These are phyloP conservation scores for Ecliptopera silaceata DNA, from an alignment of 2,888 invertebrate species.

Conservation along the genomic window DNA sequence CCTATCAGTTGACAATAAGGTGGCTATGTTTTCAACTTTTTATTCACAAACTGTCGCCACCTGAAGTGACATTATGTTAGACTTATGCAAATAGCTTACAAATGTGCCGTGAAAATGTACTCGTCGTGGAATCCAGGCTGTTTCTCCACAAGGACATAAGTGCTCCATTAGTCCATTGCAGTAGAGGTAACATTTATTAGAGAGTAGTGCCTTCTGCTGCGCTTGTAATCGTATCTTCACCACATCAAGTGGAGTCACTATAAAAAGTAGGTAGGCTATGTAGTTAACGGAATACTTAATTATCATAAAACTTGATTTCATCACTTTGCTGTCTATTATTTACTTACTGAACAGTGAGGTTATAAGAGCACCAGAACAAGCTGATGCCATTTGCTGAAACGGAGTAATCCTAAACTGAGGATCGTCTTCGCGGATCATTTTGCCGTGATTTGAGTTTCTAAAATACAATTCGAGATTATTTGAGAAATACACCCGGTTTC, in stretches of 20 bases:
- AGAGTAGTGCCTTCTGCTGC: constrained; percentile 92
- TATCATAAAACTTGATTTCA: too few relatives aligned
- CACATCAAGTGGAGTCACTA: constrained; percentile 99
- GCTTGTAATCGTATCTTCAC: constrained; percentile 98
- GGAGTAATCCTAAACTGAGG: constrained; percentile 90
- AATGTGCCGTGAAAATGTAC: constrained; percentile 91
- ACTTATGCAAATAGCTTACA: constrained; percentile 70
- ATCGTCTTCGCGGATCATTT: constrained; percentile 85
- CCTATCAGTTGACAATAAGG: too few relatives aligned
- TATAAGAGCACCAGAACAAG: constrained; percentile 93
- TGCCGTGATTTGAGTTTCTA: constrained; percentile 24
- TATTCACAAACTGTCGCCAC: too few relatives aligned
- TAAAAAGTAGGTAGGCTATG: constrained; percentile 44
- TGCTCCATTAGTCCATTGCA: constrained; percentile 99
- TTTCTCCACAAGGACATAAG: constrained; percentile 90
- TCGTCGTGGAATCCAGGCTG: constrained; percentile 85
- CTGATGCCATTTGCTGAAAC: constrained; percentile 92
- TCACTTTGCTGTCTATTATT: background rate
- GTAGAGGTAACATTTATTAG: constrained; percentile 96
- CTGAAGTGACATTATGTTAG: too few relatives aligned
- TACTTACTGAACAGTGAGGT: constrained; percentile 93
- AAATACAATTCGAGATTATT: constrained; percentile 14
- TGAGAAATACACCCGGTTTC: constrained; percentile 26
- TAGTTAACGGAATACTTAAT: background rate
- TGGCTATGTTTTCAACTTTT: too few relatives aligned